These are phyloP conservation scores for Megatriorchis doriae DNA, from an alignment of 2,113 vertebrate genomes.

Conservation along the genomic window DNA sequence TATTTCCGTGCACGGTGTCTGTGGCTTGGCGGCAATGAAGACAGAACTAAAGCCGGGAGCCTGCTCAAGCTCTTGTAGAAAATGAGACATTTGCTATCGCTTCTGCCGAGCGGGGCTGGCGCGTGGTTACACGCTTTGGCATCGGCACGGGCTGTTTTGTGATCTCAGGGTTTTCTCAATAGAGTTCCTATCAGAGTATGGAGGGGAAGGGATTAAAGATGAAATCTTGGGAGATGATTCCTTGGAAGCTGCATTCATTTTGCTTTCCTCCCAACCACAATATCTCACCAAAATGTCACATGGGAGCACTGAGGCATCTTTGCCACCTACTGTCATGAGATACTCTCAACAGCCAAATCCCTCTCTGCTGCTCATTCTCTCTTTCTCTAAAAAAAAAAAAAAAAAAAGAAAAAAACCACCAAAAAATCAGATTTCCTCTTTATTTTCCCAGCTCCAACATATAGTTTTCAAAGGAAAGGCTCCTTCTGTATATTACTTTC, in stretches of 20 bases:
- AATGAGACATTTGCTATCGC: fast-evolving
- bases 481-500: not conserved
- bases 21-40: not conserved
- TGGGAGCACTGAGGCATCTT: not conserved
- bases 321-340: not conserved
- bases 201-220: not conserved
- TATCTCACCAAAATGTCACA: not conserved
- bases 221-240: not conserved
- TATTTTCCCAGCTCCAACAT: not conserved
- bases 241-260: not conserved
- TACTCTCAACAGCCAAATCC: not conserved
- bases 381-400: not conserved
- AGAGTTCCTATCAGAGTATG: not conserved
- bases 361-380: not conserved
- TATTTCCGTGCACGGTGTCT: not conserved
- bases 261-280: not conserved
- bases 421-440: not conserved
- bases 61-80: not conserved
- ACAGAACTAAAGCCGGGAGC: not conserved
- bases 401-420: no score
- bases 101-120: not conserved
- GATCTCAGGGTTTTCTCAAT: not conserved
- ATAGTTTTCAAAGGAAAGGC: not conserved
- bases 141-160: not conserved
- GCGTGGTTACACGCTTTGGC: not conserved